Evolutionary conservation across 2,888 invertebrate genomes (phyloP), one percentile per base, ranked within the genome.

Genomic region (Rhagonycha lutea): DNA sequence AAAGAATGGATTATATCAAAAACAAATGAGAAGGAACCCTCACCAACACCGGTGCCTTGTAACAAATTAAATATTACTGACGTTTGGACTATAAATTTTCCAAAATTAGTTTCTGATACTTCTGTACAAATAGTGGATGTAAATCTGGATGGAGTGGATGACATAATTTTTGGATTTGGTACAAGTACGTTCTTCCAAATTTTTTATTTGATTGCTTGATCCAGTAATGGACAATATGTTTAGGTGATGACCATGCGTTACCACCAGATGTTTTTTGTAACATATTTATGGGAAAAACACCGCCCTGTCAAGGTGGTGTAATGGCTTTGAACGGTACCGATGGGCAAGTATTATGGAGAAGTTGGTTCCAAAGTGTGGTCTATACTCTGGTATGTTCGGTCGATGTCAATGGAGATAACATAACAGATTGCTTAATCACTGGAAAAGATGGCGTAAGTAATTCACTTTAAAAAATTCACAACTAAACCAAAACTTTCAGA

Each of bases 131-230:
- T 92, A 76, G 89, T 91, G 24, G 95, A 95, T 86, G 90, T 95
- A 1, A 93, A 95, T 87, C 88, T 89, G 3, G 95, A 96, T 88
- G 91, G 91, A 14, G 85, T 92, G 10, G 90, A 92, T 69, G 95
- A 96, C 86, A 89, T 95, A 24, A 89, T 95, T 72, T 89, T 95
- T 78, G 95, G 95, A 77, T 95, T 93, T 87, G 94, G 93, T 72
- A 94, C 95, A 85, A 94, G 94, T 94, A 78, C 11, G 60, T 29
- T 26, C 18, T 23, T 60, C 1, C n/a, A 14, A 2, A 72, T 2
- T 23, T 67, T 72, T 23, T 73, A 69, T 68, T 24, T 80, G 3
- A 1, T 60, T 11, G 7, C 81, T n/a, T 73, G 89, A 86, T 78
- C n/a, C n/a, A 47, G 8, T 8, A 47, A 47, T n/a, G n/a, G 8